phyloP scores from a whole-genome alignment of 1,140 invertebrate species.

The Orius insidiosus region DNA sequence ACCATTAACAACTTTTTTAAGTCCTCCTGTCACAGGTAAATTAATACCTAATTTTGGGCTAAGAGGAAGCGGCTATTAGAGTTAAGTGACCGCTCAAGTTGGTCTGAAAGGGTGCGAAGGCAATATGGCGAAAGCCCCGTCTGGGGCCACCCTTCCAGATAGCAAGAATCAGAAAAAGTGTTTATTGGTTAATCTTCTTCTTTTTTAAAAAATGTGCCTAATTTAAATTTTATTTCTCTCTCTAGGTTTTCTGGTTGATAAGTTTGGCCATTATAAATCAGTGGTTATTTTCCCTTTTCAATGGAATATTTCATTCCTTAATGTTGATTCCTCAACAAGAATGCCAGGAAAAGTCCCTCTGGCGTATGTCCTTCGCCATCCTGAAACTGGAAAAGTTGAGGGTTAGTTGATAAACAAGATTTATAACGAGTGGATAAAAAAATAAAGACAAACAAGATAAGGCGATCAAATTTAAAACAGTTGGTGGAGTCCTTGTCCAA shows the following conservation, averaged over 20 bases:
- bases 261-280: constrained; percentile 61
- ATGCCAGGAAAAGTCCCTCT: constrained; percentile 47
- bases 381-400: constrained; percentile 44
- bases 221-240: too few relatives aligned
- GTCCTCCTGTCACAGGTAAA: constrained; percentile 57
- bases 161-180: too few relatives aligned
- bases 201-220: too few relatives aligned
- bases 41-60: too few relatives aligned
- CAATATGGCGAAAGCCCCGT: too few relatives aligned
- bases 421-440: neutral
- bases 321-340: constrained; percentile 55
- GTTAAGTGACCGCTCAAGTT: too few relatives aligned
- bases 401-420: constrained; percentile 24
- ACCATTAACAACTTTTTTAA: constrained; percentile 62
- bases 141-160: too few relatives aligned
- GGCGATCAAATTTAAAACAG: constrained; percentile 23
- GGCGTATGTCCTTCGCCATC: constrained; percentile 52
- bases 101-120: too few relatives aligned
- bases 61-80: too few relatives aligned
- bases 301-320: constrained; percentile 50
- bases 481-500: constrained; percentile 63
- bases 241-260: constrained; percentile 62
- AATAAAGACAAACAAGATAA: neutral
- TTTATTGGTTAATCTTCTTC: too few relatives aligned
- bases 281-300: constrained; percentile 52